These are phyloP conservation scores for Norana najaformis DNA, from an alignment of 2,888 invertebrate genomes.

Conservation along the genomic window DNA sequence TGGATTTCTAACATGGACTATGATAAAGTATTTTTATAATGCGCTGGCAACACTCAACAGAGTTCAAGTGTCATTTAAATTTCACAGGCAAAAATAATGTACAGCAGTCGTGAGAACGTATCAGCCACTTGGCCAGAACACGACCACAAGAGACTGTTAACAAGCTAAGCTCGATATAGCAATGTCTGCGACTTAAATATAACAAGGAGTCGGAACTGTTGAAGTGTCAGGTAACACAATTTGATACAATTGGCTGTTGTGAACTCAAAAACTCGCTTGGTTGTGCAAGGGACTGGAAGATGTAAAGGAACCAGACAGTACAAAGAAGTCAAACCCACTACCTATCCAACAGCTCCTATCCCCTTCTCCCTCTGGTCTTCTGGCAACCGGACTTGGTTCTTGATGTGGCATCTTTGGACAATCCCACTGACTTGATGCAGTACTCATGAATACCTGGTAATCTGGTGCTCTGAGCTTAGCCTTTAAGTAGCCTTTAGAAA, in stretches of 20 bases:
- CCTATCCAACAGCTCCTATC: no score
- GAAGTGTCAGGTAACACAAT: neutral
- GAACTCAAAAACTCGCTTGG: no score
- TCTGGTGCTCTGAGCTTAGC: no score
- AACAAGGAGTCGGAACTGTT: neutral
- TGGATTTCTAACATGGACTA: neutral
- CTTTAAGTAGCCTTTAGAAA: no score
- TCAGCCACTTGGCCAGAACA: neutral
- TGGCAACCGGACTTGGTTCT: no score
- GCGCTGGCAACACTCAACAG: neutral
- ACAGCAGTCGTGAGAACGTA: neutral
- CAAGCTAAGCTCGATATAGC: neutral
- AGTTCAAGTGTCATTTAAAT: conserved; percentile 4
- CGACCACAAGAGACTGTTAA: neutral
- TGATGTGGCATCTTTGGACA: no score
- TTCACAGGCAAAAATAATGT: neutral
- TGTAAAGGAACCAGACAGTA: neutral
- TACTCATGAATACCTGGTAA: no score
- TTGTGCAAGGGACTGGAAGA: neutral
- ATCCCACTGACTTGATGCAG: no score
- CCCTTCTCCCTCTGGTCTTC: no score
- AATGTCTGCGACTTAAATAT: no score
- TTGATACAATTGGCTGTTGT: neutral
- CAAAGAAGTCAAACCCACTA: neutral
- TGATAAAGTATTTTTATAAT: neutral